These are phyloP conservation scores for Anguilla anguilla DNA, from an alignment of 2,797 vertebrate genomes.

Conservation along the genomic window DNA sequence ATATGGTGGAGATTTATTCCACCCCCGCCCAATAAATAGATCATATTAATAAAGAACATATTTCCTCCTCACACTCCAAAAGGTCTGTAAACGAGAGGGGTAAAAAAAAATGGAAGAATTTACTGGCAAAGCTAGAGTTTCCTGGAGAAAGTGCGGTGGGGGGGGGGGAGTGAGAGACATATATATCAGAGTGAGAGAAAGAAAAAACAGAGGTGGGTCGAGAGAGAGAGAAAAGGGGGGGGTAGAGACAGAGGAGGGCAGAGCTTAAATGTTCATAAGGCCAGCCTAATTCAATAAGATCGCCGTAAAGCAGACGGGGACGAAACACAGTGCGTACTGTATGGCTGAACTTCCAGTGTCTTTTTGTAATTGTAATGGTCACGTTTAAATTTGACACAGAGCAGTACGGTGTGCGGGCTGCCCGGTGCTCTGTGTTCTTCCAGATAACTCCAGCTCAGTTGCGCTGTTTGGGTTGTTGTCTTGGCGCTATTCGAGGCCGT, in stretches of 20 bases:
- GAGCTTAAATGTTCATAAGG: background rate
- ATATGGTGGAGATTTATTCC: slow-evolving; percentile 46
- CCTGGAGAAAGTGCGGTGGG: slow-evolving; percentile 55
- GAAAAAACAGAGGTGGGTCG: background rate
- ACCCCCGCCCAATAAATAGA: slow-evolving; percentile 55
- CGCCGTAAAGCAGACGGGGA: background rate
- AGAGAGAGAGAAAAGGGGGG: background rate
- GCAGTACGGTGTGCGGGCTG: background rate
- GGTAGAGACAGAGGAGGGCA: background rate
- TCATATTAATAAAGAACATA: slow-evolving; percentile 69
- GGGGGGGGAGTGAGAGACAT: background rate
- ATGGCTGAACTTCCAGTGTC: background rate
- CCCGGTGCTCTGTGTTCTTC: background rate
- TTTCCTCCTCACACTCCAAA: slow-evolving; percentile 63
- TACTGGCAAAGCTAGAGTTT: slow-evolving; percentile 56
- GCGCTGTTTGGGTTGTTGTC: background rate
- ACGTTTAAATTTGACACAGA: background rate
- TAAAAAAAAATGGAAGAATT: slow-evolving; percentile 61
- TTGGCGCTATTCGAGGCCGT: background rate
- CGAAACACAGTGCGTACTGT: background rate
- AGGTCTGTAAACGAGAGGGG: slow-evolving; percentile 62
- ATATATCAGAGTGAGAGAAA: background rate
- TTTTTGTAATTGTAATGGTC: background rate
- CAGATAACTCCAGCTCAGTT: background rate
- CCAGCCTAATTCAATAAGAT: background rate